These are phyloP conservation scores for Anolis apletophallus DNA, from an alignment of 2,797 vertebrate species.

Conservation along the genomic window DNA sequence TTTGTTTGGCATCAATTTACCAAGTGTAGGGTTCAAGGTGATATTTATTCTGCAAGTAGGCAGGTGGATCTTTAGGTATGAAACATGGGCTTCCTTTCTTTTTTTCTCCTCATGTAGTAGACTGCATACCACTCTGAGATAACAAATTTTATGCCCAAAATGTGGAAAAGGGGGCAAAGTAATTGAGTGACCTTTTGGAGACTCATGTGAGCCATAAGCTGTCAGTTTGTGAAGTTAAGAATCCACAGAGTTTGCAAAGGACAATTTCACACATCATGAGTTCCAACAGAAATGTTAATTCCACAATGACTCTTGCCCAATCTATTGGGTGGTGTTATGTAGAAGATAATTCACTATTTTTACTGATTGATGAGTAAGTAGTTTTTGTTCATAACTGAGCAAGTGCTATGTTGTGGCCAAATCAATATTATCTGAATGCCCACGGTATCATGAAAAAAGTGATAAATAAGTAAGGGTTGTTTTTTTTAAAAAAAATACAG, in stretches of 20 bases:
- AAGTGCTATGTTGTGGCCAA: not conserved
- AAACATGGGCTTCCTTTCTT: not conserved
- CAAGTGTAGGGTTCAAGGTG: too few relatives aligned
- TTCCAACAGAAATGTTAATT: not conserved
- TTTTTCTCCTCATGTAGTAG: not conserved
- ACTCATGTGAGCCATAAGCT: not conserved
- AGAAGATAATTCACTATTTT: not conserved
- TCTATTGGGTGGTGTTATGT: not conserved
- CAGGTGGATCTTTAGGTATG: not conserved
- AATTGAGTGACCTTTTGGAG: not conserved
- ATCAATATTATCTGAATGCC: slow-evolving; percentile 28
- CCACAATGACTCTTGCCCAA: not conserved
- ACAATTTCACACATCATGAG: not conserved
- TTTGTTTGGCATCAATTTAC: too few relatives aligned
- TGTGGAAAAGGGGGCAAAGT: slow-evolving; percentile 4
- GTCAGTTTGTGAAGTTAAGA: not conserved
- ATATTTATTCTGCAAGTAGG: too few relatives aligned
- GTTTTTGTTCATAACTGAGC: not conserved
- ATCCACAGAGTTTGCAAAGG: not conserved
- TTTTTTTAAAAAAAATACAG: slow-evolving; percentile 42
- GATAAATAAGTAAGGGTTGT: slow-evolving; percentile 23
- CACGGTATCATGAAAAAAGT: not conserved
- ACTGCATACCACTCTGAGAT: not conserved
- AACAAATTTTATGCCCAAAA: not conserved
- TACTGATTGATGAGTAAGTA: not conserved